Conservation (phyloP, 1,140 invertebrate genomes). For the Pissodes strobi region DNA sequence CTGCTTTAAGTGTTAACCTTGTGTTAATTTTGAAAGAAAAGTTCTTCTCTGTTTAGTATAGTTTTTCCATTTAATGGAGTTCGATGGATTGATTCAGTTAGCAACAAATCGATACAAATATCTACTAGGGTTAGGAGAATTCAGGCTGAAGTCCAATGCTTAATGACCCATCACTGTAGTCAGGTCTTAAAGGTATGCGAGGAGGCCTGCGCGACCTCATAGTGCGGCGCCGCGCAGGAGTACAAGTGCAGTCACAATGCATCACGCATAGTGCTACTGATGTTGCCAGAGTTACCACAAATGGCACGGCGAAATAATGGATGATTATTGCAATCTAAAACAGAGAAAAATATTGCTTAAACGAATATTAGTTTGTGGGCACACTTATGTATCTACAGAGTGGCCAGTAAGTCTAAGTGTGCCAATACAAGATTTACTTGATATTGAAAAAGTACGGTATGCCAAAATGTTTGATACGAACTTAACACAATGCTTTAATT, state of each 20-base stretch:
- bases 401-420: too few relatives aligned
- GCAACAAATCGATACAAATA: too few relatives aligned
- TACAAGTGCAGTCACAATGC: slow-evolving; percentile 67
- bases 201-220: slow-evolving; percentile 25
- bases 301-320: slow-evolving; percentile 78
- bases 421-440: too few relatives aligned
- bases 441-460: too few relatives aligned
- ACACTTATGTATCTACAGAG: not conserved
- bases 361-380: too few relatives aligned
- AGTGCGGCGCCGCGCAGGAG: slow-evolving; percentile 17
- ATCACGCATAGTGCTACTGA: slow-evolving; percentile 81
- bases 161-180: slow-evolving; percentile 31
- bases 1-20: too few relatives aligned
- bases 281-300: slow-evolving; percentile 79
- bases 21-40: not conserved
- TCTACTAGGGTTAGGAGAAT: slow-evolving; percentile 28
- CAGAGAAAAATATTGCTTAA: too few relatives aligned
- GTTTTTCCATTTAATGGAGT: not conserved
- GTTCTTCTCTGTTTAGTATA: slow-evolving; percentile 3
- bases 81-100: too few relatives aligned
- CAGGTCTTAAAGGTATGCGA: slow-evolving; percentile 22
- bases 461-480: too few relatives aligned
- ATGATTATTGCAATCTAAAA: slow-evolving; percentile 66
- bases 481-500: too few relatives aligned
- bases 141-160: slow-evolving; percentile 25